A percentile compares a stretch with the other conserved stretches of the same genome.
These are phyloP conservation scores for Achroia grisella DNA, from an alignment of 1,140 invertebrate genomes.

Conservation along the genomic window DNA sequence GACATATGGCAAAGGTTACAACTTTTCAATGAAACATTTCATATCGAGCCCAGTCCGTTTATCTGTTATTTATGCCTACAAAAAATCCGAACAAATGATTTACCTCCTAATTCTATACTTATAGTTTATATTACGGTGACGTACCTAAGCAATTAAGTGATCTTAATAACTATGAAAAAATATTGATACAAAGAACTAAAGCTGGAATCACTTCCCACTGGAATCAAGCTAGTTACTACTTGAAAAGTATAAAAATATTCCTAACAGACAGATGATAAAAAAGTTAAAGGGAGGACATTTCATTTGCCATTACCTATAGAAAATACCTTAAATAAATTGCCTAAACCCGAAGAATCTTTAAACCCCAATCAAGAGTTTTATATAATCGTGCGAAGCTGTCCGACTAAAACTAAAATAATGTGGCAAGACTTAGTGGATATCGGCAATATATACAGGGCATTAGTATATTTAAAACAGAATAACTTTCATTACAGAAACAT, in stretches of 20 bases:
- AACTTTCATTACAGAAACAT: slow-evolving; percentile 16
- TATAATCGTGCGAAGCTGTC: slow-evolving; percentile 17
- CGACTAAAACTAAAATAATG: slow-evolving; percentile 21
- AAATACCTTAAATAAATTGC: too few relatives aligned
- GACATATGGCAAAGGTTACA: slow-evolving; percentile 13
- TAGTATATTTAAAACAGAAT: slow-evolving; percentile 5
- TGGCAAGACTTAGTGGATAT: slow-evolving; percentile 20
- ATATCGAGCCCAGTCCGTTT: slow-evolving; percentile 7
- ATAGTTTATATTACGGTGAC: slow-evolving; percentile 9
- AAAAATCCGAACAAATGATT: slow-evolving; percentile 13
- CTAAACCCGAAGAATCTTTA: slow-evolving; percentile 14
- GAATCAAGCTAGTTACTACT: slow-evolving; percentile 19
- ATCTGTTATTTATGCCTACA: slow-evolving; percentile 11
- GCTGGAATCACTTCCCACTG: slow-evolving; percentile 17
- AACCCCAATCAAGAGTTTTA: slow-evolving; percentile 17
- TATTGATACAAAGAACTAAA: slow-evolving; percentile 18
- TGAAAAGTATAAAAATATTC: slow-evolving; percentile 16
- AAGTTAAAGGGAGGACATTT: slow-evolving; percentile 23
- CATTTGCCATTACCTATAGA: too few relatives aligned
- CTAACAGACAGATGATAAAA: slow-evolving; percentile 13
- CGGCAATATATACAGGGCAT: too few relatives aligned
- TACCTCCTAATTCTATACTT: slow-evolving; percentile 10
- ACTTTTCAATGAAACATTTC: slow-evolving; percentile 9
- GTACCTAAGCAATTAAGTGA: slow-evolving; percentile 5
- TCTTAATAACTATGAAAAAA: slow-evolving; percentile 15